Evolutionary conservation across 2,113 vertebrate genomes (phyloP).

Genomic region (Hyla sarda): DNA sequence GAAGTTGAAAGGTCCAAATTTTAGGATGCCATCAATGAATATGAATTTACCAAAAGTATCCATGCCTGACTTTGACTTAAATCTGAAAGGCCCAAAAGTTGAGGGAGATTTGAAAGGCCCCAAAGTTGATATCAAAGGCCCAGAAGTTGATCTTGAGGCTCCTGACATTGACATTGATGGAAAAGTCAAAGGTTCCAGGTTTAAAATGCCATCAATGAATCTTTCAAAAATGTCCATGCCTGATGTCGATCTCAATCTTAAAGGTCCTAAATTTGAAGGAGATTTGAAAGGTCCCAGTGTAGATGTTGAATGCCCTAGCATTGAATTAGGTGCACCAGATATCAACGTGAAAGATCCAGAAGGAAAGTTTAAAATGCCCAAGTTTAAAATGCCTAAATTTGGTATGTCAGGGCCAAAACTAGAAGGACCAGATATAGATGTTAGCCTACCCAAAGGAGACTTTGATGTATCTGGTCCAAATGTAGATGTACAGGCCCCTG

Average conservation of each 20-base stretch:
- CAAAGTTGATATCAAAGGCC: conserved; percentile 50
- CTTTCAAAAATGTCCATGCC: conserved; percentile 70
- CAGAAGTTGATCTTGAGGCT: not conserved
- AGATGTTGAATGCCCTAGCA: conserved; percentile 65
- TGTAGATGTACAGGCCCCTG: not conserved
- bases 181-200: conserved; percentile 67
- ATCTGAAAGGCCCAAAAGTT: conserved; percentile 63
- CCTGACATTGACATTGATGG: conserved; percentile 42
- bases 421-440: conserved; percentile 56
- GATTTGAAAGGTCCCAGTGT: conserved; percentile 23
- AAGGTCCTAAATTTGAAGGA: conserved; percentile 69
- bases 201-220: conserved; percentile 73
- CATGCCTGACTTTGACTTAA: conserved; percentile 64
- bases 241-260: conserved; percentile 70
- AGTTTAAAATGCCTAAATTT: conserved; percentile 69
- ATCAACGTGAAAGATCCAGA: conserved; percentile 62
- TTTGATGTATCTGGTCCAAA: not conserved
- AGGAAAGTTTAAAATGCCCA: conserved; percentile 59
- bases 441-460: conserved; percentile 51
- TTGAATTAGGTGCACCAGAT: conserved; percentile 63
- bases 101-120: conserved; percentile 64
- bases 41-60: conserved; percentile 64
- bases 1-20: conserved; percentile 33
- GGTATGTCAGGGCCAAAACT: conserved; percentile 57
- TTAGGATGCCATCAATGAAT: conserved; percentile 64